Base-by-base conservation (phyloP, 2,888 invertebrate species). In the Pyrrhosoma nymphula region DNA sequence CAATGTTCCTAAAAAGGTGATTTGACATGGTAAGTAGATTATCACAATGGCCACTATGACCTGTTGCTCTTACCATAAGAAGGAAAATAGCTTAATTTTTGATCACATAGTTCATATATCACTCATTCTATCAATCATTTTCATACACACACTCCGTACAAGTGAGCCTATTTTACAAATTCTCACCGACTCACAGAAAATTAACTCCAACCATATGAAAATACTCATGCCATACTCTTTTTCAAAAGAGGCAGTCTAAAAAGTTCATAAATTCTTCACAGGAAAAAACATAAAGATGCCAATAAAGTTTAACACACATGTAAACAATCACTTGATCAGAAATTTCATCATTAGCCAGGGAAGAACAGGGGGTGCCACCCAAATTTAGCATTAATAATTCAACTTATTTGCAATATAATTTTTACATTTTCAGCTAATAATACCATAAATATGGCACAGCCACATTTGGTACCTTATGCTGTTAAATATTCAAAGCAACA, bases 11-110 rank as follows among this genome's bases (percentile, higher is more conserved):
- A 91, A 39, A 60, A 91, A 93, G 63, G 69, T 93, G 93, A 93
- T 93, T 69, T 26, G 69, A 69, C 93, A 39, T 69, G 63, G 93
- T 93, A 93, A 93, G 63, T 26, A 47, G 69, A 93, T 93, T 93
- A 93, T 93, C 93, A 93, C 93, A 93, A 93, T 93, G 93, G 93
- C 69, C 93, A 93, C 35, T 30, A 69, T 93, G 93, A 93, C 93
- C 93, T 93, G 63, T 93, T 93, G 69, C 93, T 69, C 69, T 93
- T 93, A 93, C 93, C 93, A 93, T 63, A 93, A 93, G 93, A 93
- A 93, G 93, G 93, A 93, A 93, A 93, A 93, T 93, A 93, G 93
- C 93, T 93, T 93, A 69, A 89, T 69, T 93, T 93, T 93, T 93
- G 93, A 93, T 93, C 93, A 93, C 93, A 93, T 91, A 91, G 47